Percentiles rank a stretch among this genome's conserved stretches.
Evolutionary conservation across 2,797 vertebrate species (phyloP).

Genomic region (Hyperoplus immaculatus): DNA sequence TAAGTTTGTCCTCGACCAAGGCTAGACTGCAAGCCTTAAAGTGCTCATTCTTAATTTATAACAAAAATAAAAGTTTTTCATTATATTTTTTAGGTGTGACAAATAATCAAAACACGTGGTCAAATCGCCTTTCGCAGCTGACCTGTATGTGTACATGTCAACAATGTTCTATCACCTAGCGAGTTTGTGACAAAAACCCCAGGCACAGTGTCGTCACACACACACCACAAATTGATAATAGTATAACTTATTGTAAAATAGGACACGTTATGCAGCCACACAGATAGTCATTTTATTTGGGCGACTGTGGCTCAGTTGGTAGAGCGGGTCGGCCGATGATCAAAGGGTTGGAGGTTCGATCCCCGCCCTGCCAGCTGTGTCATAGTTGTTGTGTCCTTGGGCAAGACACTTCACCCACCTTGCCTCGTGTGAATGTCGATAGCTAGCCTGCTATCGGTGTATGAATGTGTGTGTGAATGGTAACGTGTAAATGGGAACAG

Average conservation of each 20-base stretch:
- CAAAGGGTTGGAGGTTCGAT: too few relatives aligned
- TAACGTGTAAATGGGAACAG: too few relatives aligned
- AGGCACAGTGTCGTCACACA: neutral
- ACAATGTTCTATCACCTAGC: neutral
- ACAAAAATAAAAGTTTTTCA: neutral
- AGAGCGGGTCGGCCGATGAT: too few relatives aligned
- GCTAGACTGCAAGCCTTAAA: too few relatives aligned
- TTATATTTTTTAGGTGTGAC: neutral
- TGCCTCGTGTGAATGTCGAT: too few relatives aligned
- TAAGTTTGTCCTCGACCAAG: neutral
- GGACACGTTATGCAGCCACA: neutral
- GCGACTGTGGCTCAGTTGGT: too few relatives aligned
- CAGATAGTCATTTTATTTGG: neutral
- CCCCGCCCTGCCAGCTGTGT: too few relatives aligned
- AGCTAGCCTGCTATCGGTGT: too few relatives aligned
- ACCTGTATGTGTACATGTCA: neutral
- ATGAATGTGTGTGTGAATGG: too few relatives aligned
- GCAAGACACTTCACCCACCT: too few relatives aligned
- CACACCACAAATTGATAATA: neutral
- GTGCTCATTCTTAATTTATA: slow-evolving; percentile 7
- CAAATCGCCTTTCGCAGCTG: neutral
- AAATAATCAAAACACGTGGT: neutral
- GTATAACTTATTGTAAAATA: neutral
- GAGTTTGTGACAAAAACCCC: neutral
- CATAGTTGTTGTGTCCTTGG: too few relatives aligned